A percentile compares a stretch with the other conserved stretches of the same genome.
Evolutionary conservation across 2,797 vertebrate genomes (phyloP).

Genomic region (Pygocentrus nattereri): DNA sequence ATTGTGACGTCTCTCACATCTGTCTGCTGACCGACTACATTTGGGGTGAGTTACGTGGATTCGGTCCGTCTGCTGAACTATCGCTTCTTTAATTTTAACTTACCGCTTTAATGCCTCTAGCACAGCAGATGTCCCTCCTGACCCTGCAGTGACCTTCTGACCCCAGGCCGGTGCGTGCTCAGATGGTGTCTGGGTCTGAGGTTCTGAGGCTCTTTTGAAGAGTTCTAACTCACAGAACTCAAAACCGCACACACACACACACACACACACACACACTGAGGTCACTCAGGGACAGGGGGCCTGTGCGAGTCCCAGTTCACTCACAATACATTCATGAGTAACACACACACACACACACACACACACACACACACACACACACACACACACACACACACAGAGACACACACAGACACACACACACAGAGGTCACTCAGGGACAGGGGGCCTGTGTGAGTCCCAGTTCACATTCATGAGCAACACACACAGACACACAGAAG

Average conservation of each 20-base stretch:
- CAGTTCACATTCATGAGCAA: constrained; percentile 7
- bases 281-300: constrained; percentile 41
- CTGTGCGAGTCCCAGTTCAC: constrained; percentile 2
- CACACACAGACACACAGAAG: not conserved
- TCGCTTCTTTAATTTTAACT: no score
- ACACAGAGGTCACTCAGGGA: constrained; percentile 45
- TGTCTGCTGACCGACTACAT: no score
- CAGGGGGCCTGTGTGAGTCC: constrained; percentile 25
- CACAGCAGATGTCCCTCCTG: not conserved
- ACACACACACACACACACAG: constrained; percentile 16
- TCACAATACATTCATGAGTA: constrained; percentile 11
- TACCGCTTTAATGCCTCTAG: not conserved
- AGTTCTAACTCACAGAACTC: constrained; percentile 13
- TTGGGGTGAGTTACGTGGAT: no score
- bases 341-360: not conserved
- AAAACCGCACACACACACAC: constrained; percentile 29
- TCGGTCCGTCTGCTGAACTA: not conserved
- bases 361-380: constrained; percentile 13
- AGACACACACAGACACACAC: no score
- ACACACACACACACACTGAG: constrained; percentile 23
- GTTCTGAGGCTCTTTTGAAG: constrained; percentile 36
- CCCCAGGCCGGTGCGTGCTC: not conserved
- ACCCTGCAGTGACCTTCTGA: constrained; percentile 1
- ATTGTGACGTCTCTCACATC: no score
- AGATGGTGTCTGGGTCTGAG: constrained; percentile 20